phyloP scores from a whole-genome alignment of 2,888 invertebrate species.

The Cheilosia pagana region DNA sequence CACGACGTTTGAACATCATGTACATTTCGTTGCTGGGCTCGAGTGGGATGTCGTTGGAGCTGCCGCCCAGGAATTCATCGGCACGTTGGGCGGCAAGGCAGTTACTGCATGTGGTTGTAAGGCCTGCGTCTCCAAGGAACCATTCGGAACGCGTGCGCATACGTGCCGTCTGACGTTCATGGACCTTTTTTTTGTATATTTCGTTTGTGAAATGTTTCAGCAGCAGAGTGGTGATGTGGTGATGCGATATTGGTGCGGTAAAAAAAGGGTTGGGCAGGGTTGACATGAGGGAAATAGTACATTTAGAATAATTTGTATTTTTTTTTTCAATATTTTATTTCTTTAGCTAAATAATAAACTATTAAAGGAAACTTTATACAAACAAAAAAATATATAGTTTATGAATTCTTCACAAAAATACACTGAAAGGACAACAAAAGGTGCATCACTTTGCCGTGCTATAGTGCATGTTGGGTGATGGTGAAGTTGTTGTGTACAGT shows the following conservation, averaged over 20 bases:
- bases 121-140: conserved; percentile 88
- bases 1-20: conserved; percentile 78
- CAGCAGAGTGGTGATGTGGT: conserved; percentile 59
- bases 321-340: conserved; percentile 36
- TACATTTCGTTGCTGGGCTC: conserved; percentile 74
- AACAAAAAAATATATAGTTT: conserved; percentile 10
- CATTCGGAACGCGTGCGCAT: conserved; percentile 99
- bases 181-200: conserved; percentile 85
- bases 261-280: conserved; percentile 60
- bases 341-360: conserved; percentile 25
- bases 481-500: conserved; percentile 7
- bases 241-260: conserved; percentile 70
- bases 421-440: conserved; percentile 34
- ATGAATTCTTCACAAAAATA: conserved; percentile 19
- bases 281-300: conserved; percentile 71
- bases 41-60: conserved; percentile 75
- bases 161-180: conserved; percentile 97
- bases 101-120: conserved; percentile 81
- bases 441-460: conserved; percentile 53
- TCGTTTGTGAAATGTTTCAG: conserved; percentile 18
- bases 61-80: conserved; percentile 78
- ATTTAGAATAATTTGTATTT: conserved; percentile 60
- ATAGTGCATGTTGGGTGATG: conserved; percentile 46
- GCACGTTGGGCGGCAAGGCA: conserved; percentile 78
- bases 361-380: conserved; percentile 12